Conservation (phyloP, 2,113 vertebrate species). For the Coptodon bakossiorum region DNA sequence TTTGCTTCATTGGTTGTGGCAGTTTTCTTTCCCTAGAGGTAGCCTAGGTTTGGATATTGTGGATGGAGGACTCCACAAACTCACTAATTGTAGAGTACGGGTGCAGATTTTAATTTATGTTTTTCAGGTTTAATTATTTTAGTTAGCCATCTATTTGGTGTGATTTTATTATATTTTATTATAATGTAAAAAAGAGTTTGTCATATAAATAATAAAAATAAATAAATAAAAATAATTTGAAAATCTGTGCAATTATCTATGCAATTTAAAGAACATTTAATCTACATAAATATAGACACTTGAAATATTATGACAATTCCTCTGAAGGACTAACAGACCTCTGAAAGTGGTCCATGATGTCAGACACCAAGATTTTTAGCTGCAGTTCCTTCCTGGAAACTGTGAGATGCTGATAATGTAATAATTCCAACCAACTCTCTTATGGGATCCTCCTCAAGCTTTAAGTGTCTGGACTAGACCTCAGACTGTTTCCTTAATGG, state of each 20-base stretch:
- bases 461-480: neutral
- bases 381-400: neutral
- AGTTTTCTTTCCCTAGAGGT: conserved; percentile 7
- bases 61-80: neutral
- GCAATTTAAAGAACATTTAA: neutral
- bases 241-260: neutral
- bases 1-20: conserved; percentile 42
- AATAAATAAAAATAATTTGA: neutral
- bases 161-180: neutral
- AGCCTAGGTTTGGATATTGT: neutral
- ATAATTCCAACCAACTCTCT: neutral
- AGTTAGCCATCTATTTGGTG: neutral
- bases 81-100: neutral
- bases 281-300: neutral
- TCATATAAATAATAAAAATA: neutral
- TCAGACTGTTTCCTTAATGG: neutral
- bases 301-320: neutral
- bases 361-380: neutral
- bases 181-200: neutral
- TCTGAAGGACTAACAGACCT: neutral
- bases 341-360: neutral
- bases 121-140: neutral
- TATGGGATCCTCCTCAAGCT: neutral
- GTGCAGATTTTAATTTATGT: neutral
- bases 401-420: neutral